Percentiles rank a stretch among this genome's conserved stretches.
These are phyloP conservation scores for Gavialis gangeticus DNA, from an alignment of 2,113 vertebrate species.

Conservation along the genomic window DNA sequence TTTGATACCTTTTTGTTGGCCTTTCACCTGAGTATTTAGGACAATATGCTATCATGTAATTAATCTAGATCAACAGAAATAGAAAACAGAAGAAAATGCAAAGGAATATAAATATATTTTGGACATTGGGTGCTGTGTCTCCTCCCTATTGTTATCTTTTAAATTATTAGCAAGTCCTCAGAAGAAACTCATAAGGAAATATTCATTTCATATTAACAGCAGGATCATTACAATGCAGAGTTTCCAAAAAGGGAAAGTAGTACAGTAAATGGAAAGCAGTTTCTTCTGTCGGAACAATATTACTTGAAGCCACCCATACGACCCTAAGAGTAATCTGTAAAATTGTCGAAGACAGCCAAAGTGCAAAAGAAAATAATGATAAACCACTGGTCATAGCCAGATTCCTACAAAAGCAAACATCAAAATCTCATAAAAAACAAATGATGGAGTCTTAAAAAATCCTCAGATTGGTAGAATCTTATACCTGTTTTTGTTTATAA, in stretches of 20 bases:
- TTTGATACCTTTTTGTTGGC: constrained; percentile 15
- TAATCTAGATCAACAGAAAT: constrained; percentile 24
- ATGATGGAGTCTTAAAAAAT: not conserved
- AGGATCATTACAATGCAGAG: not conserved
- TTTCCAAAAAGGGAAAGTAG: not conserved
- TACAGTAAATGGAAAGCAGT: not conserved
- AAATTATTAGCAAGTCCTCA: not conserved
- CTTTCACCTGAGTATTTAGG: not conserved
- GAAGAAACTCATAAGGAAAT: not conserved
- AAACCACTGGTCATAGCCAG: not conserved
- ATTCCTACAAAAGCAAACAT: not conserved
- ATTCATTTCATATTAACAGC: not conserved
- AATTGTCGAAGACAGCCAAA: constrained; percentile 32
- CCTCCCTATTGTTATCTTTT: not conserved
- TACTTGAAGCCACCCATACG: not conserved
- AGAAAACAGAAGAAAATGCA: not conserved
- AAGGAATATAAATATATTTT: not conserved
- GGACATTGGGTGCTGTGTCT: not conserved
- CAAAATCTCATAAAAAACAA: not conserved
- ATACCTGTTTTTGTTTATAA: not conserved
- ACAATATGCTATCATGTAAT: not conserved
- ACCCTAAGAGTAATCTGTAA: not conserved
- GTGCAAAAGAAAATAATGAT: constrained; percentile 15
- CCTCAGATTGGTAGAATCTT: not conserved
- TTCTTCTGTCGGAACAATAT: not conserved